Base-by-base conservation (phyloP, 1,140 invertebrate genomes). In the Macrotrachela quadricornifera region DNA sequence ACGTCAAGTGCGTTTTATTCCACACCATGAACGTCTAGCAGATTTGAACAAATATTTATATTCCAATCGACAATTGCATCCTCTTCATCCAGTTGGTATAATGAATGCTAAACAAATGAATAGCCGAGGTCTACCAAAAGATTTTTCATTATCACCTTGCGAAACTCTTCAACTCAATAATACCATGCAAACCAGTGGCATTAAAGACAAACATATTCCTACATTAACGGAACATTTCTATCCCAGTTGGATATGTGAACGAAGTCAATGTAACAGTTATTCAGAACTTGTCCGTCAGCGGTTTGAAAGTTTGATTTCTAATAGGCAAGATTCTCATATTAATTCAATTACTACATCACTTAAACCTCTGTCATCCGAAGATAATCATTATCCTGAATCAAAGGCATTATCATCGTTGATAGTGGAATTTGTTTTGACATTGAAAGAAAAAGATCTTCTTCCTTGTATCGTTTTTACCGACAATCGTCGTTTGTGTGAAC, bases 21-120 rank as follows among this genome's bases (percentile, higher is more conserved):
- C 37, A 44, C 41, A 50, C 3, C 30, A 16, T 13, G 49, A 50
- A 44, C 18, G 49, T 36, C 43, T 50, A 44, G 43, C 41, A 44
- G 42, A 50, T 44, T 36, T 50, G 10, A 44, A 50, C 17, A 50
- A 50, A 15, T 50, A n/a, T 37, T 15, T 50, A 15, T 50, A 30
- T 44, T 16, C n/a, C 10, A 41, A 18, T 1, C 43, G 43, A 36
- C 30, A 6, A 6, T 18, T 41, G 41, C 10, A 17, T 17, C 1
- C 18, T 18, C 14, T 41, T 6, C 13, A 38, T 14, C 15, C 15
- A 15, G 12, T 50, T 18, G 21, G 43, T n/a, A 1, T 6, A 36
- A 15, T 36, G 13, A 21, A 50, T 50, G 14, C 15, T n/a, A 15
- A 50, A 16, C 30, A 44, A 15, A 36, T 50, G 13, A 30, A 15